Percentiles rank a stretch among this genome's conserved stretches.
phyloP scores from a whole-genome alignment of 2,113 vertebrate species.

The Ophthalmotilapia sp. region DNA sequence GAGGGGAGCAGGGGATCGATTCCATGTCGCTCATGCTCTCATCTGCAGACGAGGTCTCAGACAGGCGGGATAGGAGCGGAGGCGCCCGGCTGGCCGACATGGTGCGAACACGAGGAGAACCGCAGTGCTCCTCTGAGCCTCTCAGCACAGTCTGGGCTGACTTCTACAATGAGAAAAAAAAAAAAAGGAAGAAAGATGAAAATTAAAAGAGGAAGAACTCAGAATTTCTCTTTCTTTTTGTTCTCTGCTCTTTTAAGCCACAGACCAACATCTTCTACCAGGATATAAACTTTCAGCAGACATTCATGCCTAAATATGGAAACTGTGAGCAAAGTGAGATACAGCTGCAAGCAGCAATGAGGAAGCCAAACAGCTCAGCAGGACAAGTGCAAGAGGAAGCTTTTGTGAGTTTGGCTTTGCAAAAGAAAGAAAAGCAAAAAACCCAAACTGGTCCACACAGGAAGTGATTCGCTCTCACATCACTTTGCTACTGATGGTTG shows the following conservation, averaged over 20 bases:
- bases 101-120: constrained; percentile 83
- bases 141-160: constrained; percentile 87
- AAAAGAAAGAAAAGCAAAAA: not conserved
- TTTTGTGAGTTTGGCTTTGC: not conserved
- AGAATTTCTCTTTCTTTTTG: not conserved
- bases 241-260: not conserved
- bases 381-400: not conserved
- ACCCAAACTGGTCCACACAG: fast-evolving
- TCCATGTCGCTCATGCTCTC: constrained; percentile 86
- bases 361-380: not conserved
- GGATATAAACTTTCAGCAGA: not conserved
- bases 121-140: constrained; percentile 90
- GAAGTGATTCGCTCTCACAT: not conserved
- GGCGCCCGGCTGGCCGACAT: constrained; percentile 77
- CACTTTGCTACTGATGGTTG: not conserved
- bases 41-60: constrained; percentile 85
- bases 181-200: not conserved
- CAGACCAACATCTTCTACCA: not conserved
- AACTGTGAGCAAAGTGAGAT: not conserved
- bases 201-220: not conserved
- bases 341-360: not conserved
- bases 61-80: constrained; percentile 79
- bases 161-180: constrained; percentile 66
- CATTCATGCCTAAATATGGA: not conserved
- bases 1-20: constrained; percentile 86